Percentiles rank a stretch among this genome's conserved stretches.
Evolutionary conservation across 2,888 invertebrate species (phyloP).

Genomic region (Xiphydria camelus): DNA sequence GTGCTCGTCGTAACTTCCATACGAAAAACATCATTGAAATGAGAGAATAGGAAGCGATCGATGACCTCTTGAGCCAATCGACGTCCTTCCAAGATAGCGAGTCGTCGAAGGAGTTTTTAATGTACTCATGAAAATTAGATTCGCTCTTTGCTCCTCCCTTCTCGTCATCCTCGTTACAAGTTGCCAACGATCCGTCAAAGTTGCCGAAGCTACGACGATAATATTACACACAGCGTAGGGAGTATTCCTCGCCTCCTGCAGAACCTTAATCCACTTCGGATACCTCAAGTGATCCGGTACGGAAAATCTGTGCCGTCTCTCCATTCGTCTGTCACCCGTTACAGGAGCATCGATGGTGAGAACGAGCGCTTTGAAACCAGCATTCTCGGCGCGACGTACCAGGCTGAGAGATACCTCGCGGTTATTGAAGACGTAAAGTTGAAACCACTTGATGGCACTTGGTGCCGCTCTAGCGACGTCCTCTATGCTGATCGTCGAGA

Average conservation of each 20-base stretch:
- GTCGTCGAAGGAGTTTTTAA: constrained; percentile 76
- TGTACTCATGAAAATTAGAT: constrained; percentile 81
- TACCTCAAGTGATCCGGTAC: too few species aligned
- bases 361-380: constrained; percentile 81
- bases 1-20: too few species aligned
- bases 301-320: too few species aligned
- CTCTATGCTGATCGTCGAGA: constrained; percentile 80
- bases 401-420: constrained; percentile 69
- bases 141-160: constrained; percentile 60
- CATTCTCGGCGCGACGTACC: constrained; percentile 73
- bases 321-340: too few species aligned
- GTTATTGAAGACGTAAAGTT: constrained; percentile 84
- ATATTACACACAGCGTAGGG: too few species aligned
- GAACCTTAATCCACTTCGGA: too few species aligned
- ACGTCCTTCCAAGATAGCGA: constrained; percentile 86
- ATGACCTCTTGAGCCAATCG: constrained; percentile 77
- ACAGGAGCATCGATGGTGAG: constrained; percentile 86
- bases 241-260: too few species aligned
- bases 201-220: constrained; percentile 87
- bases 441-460: constrained; percentile 77
- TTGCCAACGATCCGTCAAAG: constrained; percentile 66
- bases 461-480: constrained; percentile 77
- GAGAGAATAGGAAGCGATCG: too few species aligned
- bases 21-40: too few species aligned
- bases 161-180: too few species aligned